These are phyloP conservation scores for Axea sp. DNA, from an alignment of 2,888 invertebrate genomes.

Conservation along the genomic window DNA sequence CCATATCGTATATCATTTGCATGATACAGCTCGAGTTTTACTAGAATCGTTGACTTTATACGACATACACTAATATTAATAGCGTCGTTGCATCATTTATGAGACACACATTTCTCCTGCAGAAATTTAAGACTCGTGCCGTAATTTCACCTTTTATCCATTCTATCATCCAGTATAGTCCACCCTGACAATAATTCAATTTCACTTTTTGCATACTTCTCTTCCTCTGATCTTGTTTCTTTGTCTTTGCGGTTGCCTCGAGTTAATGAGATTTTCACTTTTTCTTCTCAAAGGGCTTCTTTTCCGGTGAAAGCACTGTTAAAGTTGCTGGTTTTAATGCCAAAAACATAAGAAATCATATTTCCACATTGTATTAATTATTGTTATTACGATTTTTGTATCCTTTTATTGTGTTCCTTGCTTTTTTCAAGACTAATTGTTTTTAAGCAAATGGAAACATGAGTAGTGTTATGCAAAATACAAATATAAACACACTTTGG, in stretches of 20 bases:
- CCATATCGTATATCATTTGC: no score
- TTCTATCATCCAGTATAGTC: slow-evolving; percentile 54
- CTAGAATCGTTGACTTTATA: slow-evolving; percentile 41
- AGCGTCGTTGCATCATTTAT: slow-evolving; percentile 44
- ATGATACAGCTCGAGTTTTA: slow-evolving; percentile 24
- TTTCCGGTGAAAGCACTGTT: slow-evolving; percentile 46
- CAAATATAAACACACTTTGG: slow-evolving; percentile 9
- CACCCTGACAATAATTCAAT: slow-evolving; percentile 63
- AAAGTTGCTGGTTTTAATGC: slow-evolving; percentile 36
- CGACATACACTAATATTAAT: slow-evolving; percentile 43
- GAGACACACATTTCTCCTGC: slow-evolving; percentile 39
- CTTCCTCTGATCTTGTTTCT: slow-evolving; percentile 52
- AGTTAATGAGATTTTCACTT: slow-evolving; percentile 67
- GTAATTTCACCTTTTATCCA: slow-evolving; percentile 43
- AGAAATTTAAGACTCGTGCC: slow-evolving; percentile 29
- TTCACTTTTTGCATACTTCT: slow-evolving; percentile 63
- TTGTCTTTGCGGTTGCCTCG: slow-evolving; percentile 63
- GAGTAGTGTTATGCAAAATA: slow-evolving; percentile 11
- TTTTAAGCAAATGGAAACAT: slow-evolving; percentile 14
- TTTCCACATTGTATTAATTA: slow-evolving; percentile 50
- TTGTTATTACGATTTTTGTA: slow-evolving; percentile 23
- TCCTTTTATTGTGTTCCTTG: not conserved
- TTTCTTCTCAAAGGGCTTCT: slow-evolving; percentile 53
- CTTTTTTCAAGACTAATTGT: slow-evolving; percentile 2
- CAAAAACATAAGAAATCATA: slow-evolving; percentile 53